Conservation (phyloP, 1,140 invertebrate species). For the Eupeodes corollae region DNA sequence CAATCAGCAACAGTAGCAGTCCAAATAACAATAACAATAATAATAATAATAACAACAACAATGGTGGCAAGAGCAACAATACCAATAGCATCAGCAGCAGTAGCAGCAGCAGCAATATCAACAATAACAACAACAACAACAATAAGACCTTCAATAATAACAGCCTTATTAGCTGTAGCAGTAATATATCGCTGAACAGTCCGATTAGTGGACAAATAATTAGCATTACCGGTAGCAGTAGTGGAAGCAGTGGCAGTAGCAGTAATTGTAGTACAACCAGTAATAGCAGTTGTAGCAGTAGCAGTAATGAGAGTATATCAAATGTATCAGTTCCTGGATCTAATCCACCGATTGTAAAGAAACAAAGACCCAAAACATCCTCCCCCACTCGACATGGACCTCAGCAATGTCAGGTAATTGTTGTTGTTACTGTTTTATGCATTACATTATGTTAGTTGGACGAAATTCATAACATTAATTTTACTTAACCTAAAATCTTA, state of each 20-base stretch:
- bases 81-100: neutral
- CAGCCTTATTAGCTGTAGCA: too few relatives aligned
- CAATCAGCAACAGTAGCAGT: conserved; percentile 4
- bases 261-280: conserved; percentile 9
- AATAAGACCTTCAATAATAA: neutral
- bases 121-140: conserved; percentile 9
- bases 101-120: neutral
- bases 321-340: conserved; percentile 5
- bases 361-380: conserved; percentile 58
- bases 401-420: conserved; percentile 68
- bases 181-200: too few relatives aligned
- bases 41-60: conserved; percentile 2
- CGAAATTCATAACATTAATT: too few relatives aligned
- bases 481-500: too few relatives aligned
- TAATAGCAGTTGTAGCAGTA: conserved; percentile 8
- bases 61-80: conserved; percentile 2
- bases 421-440: too few relatives aligned
- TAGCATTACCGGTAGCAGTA: neutral
- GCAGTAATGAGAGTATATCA: conserved; percentile 3
- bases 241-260: conserved; percentile 14
- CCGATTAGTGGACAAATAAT: too few relatives aligned
- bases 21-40: conserved; percentile 1
- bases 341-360: conserved; percentile 41
- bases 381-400: conserved; percentile 69
- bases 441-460: too few relatives aligned